Evolutionary conservation across 2,797 vertebrate genomes (phyloP), one percentile per base, ranked within the genome.

Genomic region (Tapera naevia): DNA sequence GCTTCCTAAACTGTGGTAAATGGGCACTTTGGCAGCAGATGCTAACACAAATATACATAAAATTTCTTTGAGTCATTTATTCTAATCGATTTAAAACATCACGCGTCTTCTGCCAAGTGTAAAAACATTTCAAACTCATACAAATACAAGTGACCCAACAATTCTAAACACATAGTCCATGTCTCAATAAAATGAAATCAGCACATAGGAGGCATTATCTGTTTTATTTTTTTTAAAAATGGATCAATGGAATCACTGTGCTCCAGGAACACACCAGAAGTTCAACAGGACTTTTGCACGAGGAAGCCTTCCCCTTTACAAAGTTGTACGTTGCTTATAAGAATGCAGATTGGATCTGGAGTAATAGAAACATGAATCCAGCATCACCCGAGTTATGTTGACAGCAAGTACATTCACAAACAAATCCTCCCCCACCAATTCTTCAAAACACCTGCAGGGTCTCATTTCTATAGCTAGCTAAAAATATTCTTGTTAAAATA

Each of bases 171-270:
- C 17, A 62, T 3, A 51, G 53, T 32, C 60, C 41, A 21, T 0
- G 25, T 82, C 17, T 62, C 25, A 86, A 69, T 28, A 46, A 94
- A 83, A 91, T 43, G 5, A 86, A 84, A 65, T 30, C 54, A 66
- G 66, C 66, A 72, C 54, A 23, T 3, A 32, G 54, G 5, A 67
- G 64, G 43, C 66, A 80, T 88, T 70, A 91, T 67, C 83, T 60
- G 23, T 69, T 97, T 96, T 93, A 96, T 97, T 97, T 97, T 95
- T 62, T 92, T 93, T 93, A 95, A 48, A 96, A 97, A 95, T 25
- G 27, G 78, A 84, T 94, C 69, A 81, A 80, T 62, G 75, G 89
- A 94, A 95, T 86, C 41, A 84, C 41, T 73, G 78, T 93, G 95
- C 85, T 96, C 60, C 71, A 79, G 18, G 60, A 93, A 94, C 66